Evolutionary conservation across 2,888 invertebrate genomes (phyloP).

Genomic region (Coecobrya sp.): DNA sequence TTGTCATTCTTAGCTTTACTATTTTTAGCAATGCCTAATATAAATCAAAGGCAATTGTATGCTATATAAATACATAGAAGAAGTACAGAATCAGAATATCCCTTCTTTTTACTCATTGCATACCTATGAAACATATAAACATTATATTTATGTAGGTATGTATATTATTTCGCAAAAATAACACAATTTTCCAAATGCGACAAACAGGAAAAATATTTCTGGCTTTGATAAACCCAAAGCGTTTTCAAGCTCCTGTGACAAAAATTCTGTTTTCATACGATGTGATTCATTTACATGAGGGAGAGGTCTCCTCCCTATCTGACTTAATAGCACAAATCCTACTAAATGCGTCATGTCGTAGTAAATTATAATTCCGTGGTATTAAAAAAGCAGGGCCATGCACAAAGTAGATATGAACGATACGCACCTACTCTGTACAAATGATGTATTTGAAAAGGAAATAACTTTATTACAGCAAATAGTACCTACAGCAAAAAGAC

Average conservation of each 20-base stretch:
- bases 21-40: too few species aligned
- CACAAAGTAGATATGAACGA: not conserved
- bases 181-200: not conserved
- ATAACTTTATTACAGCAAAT: not conserved
- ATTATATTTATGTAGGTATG: not conserved
- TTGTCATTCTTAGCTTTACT: not conserved
- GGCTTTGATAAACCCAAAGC: conserved; percentile 8
- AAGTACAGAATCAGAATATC: too few species aligned
- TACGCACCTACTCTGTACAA: not conserved
- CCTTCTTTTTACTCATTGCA: not conserved
- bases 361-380: conserved; percentile 39
- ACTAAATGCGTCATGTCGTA: conserved; percentile 33
- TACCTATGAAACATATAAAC: not conserved
- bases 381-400: conserved; percentile 11
- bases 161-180: not conserved
- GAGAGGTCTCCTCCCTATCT: not conserved
- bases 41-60: too few species aligned
- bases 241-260: conserved; percentile 7
- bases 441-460: conserved; percentile 24
- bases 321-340: conserved; percentile 6
- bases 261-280: not conserved
- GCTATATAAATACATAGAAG: too few species aligned
- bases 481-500: not conserved
- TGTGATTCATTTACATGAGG: not conserved
- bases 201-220: not conserved